These are phyloP conservation scores for Pteria penguin DNA, from an alignment of 2,888 invertebrate genomes.

Conservation along the genomic window DNA sequence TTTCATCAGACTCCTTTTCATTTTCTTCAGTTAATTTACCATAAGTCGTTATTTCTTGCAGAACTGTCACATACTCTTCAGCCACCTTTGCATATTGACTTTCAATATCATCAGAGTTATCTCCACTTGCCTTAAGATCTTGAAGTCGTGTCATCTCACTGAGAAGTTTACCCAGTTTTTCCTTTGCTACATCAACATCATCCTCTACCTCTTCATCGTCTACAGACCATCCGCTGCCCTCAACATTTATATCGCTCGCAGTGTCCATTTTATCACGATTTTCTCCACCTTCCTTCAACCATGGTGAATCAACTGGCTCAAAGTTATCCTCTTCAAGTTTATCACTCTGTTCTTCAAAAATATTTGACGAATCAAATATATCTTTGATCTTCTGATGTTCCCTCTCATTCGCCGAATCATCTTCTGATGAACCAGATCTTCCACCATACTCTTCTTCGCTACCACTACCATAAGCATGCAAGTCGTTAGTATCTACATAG, in stretches of 20 bases:
- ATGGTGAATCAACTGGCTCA: background rate
- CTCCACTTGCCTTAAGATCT: background rate
- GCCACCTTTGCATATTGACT: background rate
- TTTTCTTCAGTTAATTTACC: background rate
- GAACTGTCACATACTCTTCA: background rate
- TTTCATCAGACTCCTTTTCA: background rate
- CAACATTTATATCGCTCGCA: no score
- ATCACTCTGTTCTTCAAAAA: background rate
- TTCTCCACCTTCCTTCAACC: background rate
- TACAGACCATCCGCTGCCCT: background rate
- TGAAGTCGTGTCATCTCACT: background rate
- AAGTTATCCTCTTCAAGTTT: background rate
- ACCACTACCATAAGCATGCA: no score
- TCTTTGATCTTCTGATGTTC: no score
- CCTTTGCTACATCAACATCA: background rate
- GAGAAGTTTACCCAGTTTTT: background rate
- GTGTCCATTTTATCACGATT: no score
- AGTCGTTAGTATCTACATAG: no score
- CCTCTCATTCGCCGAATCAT: no score
- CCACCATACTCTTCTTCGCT: no score
- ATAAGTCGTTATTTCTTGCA: background rate
- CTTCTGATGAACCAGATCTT: no score
- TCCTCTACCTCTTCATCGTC: background rate
- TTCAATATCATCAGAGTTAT: background rate
- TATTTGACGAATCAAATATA: background rate